Conservation (phyloP, 53 echinoderm and acorn worm genomes). For the Holothuria leucospilota region DNA sequence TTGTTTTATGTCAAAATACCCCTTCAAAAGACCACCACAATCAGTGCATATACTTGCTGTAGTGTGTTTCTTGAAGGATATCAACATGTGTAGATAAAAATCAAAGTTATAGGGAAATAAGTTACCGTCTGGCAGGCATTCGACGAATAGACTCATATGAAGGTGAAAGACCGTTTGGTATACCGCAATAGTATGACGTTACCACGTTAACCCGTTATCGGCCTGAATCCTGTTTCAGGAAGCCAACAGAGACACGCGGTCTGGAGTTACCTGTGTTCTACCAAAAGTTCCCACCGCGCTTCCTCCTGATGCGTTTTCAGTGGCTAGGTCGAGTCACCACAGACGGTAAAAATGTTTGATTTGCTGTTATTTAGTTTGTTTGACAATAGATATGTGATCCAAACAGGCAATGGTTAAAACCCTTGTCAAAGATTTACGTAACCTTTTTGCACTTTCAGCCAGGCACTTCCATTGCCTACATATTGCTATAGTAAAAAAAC, state of each 20-base stretch:
- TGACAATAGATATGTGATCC: constrained; percentile 29
- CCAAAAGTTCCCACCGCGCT: not conserved
- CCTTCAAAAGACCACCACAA: too few species aligned
- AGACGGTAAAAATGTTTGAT: too few species aligned
- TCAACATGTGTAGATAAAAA: too few species aligned
- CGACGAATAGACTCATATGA: not conserved
- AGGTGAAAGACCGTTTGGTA: not conserved
- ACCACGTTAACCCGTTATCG: constrained; percentile 4
- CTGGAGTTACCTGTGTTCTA: constrained; percentile 4
- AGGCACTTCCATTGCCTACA: not conserved
- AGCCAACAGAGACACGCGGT: constrained; percentile 20
- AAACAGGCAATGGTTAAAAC: constrained; percentile 28
- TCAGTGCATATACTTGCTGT: too few species aligned
- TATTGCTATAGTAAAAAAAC: not conserved
- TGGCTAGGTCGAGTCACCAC: too few species aligned
- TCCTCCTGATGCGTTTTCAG: too few species aligned
- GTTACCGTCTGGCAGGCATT: too few species aligned
- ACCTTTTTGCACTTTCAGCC: constrained; percentile 26
- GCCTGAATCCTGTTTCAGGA: not conserved
- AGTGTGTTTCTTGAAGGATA: too few species aligned
- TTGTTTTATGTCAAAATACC: too few species aligned
- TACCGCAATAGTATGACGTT: not conserved
- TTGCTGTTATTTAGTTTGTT: not conserved
- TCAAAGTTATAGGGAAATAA: too few species aligned
- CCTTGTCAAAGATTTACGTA: constrained; percentile 27